Percentiles rank a stretch among this genome's conserved stretches.
Evolutionary conservation across 2,888 invertebrate species (phyloP).

Genomic region (Tenthredo distinguenda): DNA sequence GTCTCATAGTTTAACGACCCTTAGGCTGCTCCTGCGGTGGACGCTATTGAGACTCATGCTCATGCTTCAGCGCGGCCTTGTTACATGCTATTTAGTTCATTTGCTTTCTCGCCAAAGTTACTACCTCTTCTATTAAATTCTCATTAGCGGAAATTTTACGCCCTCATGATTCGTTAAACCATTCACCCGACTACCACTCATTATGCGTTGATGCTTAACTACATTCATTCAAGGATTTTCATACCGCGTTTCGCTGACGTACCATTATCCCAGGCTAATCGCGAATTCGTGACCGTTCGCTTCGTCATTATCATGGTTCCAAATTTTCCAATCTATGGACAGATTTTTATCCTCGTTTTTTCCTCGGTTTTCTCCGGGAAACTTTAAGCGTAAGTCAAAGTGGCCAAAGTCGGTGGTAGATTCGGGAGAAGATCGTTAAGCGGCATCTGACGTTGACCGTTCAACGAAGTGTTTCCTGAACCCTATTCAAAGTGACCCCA

Average conservation of each 20-base stretch:
- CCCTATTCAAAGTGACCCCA: slow-evolving; percentile 1
- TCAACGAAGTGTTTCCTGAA: not conserved
- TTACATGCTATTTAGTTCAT: slow-evolving; percentile 10
- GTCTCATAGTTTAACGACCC: not conserved
- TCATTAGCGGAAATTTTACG: slow-evolving; percentile 5
- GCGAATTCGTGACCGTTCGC: too few relatives aligned
- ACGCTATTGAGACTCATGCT: not conserved
- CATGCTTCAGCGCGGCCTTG: not conserved
- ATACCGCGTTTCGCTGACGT: too few relatives aligned
- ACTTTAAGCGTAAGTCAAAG: not conserved
- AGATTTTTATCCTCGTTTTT: not conserved
- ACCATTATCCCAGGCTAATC: too few relatives aligned
- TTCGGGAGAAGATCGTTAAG: not conserved
- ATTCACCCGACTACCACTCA: not conserved
- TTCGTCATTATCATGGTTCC: not conserved
- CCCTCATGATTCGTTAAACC: not conserved
- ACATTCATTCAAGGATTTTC: not conserved
- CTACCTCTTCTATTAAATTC: slow-evolving; percentile 22
- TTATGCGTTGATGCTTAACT: not conserved
- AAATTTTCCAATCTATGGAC: not conserved
- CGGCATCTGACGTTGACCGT: slow-evolving; percentile 8
- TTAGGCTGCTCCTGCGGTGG: not conserved
- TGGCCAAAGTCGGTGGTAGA: not conserved
- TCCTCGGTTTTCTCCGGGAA: too few relatives aligned
- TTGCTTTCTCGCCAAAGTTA: slow-evolving; percentile 10